Percentiles rank a stretch among this genome's conserved stretches.
Evolutionary conservation across 2,113 vertebrate genomes (phyloP).

Genomic region (Leptodactylus fuscus): DNA sequence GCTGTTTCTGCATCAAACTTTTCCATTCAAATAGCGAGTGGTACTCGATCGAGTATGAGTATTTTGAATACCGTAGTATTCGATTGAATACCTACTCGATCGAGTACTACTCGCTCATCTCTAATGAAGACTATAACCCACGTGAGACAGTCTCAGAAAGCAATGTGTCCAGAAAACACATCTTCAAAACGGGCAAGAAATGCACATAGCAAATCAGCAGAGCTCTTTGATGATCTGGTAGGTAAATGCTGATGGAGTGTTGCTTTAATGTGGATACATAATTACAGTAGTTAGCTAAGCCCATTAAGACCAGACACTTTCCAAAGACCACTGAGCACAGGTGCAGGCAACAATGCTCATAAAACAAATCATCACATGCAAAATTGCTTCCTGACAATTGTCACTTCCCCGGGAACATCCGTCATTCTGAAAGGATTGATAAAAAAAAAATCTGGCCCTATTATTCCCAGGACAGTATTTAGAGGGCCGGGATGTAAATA

Average conservation of each 20-base stretch:
- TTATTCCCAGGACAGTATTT: conserved; percentile 14
- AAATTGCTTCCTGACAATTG: conserved; percentile 48
- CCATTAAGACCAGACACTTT: conserved; percentile 44
- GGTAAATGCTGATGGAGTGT: conserved; percentile 37
- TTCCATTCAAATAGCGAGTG: too few relatives aligned
- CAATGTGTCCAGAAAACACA: too few relatives aligned
- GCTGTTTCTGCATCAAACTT: too few relatives aligned
- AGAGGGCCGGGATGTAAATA: conserved; percentile 12
- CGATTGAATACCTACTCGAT: too few relatives aligned
- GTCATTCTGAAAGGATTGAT: neutral
- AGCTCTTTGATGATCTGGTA: neutral
- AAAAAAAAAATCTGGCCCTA: neutral
- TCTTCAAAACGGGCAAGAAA: too few relatives aligned
- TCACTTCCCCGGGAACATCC: conserved; percentile 28
- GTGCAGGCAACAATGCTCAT: conserved; percentile 35
- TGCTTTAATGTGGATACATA: conserved; percentile 38
- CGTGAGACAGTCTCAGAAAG: too few relatives aligned
- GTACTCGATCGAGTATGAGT: too few relatives aligned
- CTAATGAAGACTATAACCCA: too few relatives aligned
- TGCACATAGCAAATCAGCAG: neutral
- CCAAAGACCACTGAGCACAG: conserved; percentile 50
- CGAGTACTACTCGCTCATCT: too few relatives aligned
- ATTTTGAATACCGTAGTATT: too few relatives aligned
- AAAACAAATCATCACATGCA: conserved; percentile 42
- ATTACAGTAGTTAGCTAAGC: conserved; percentile 44